These are phyloP conservation scores for Acromyrmex charruanus DNA, from an alignment of 1,140 invertebrate genomes.

Conservation along the genomic window DNA sequence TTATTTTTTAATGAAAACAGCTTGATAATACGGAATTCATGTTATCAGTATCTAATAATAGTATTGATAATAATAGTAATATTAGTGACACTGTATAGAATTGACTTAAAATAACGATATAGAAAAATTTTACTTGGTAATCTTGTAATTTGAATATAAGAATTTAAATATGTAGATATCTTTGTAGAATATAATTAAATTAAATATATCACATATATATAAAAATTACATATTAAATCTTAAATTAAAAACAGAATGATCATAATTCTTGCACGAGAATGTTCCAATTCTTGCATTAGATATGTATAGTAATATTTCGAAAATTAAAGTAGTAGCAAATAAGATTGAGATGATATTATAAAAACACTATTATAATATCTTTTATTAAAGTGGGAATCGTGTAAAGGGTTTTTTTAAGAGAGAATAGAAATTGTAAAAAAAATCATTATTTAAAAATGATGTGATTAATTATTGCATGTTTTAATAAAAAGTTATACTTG, in stretches of 20 bases:
- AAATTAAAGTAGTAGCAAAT: constrained; percentile 29
- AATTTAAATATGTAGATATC: constrained; percentile 1
- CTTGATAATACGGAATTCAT: constrained; percentile 30
- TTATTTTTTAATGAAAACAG: constrained; percentile 35
- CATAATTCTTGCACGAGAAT: constrained; percentile 43
- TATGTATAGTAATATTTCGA: constrained; percentile 11
- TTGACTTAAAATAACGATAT: neutral
- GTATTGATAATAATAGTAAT: constrained; percentile 21
- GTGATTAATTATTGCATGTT: constrained; percentile 4
- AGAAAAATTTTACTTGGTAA: neutral
- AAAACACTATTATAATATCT: constrained; percentile 24
- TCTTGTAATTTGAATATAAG: constrained; percentile 48
- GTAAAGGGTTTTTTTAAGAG: neutral
- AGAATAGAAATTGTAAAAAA: neutral
- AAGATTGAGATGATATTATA: constrained; percentile 32
- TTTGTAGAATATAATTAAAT: constrained; percentile 1
- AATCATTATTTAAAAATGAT: constrained; percentile 26
- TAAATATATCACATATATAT: neutral
- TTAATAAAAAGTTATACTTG: constrained; percentile 18
- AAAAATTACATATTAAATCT: constrained; percentile 20
- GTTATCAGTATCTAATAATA: constrained; percentile 22
- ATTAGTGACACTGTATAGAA: constrained; percentile 25
- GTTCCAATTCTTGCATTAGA: constrained; percentile 39
- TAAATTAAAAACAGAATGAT: constrained; percentile 11
- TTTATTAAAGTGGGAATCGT: constrained; percentile 20